Conservation (phyloP, 1,140 invertebrate species). For the Camponotus floridanus region DNA sequence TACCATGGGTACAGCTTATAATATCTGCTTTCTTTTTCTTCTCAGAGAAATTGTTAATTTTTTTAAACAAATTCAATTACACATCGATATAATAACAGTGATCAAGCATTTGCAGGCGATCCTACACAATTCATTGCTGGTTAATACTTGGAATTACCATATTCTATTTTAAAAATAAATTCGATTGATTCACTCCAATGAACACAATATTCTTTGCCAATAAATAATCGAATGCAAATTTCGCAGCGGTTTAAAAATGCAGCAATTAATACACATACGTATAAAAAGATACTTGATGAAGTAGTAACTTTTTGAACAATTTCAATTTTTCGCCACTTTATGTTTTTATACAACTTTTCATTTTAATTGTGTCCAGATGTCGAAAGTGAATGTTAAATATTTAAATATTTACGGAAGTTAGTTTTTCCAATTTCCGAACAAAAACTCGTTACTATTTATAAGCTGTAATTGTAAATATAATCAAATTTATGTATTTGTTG, state of each 20-base stretch:
- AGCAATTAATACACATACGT: not conserved
- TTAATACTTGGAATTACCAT: constrained; percentile 10
- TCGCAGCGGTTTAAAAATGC: not conserved
- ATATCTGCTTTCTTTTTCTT: constrained; percentile 21
- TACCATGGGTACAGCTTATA: not conserved
- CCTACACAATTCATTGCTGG: not conserved
- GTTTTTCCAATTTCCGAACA: constrained; percentile 18
- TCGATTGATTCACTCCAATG: too few relatives aligned
- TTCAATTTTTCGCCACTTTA: constrained; percentile 28
- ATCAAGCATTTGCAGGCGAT: not conserved
- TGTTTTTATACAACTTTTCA: constrained; percentile 14
- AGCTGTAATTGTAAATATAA: not conserved
- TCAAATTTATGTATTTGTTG: not conserved
- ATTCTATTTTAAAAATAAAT: not conserved
- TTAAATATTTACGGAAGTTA: constrained; percentile 21
- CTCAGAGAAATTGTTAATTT: constrained; percentile 32
- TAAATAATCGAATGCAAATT: not conserved
- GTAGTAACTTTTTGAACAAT: not conserved
- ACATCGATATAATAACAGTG: not conserved
- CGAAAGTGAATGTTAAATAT: not conserved
- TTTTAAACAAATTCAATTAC: constrained; percentile 18
- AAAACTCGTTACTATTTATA: not conserved
- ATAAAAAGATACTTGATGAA: not conserved
- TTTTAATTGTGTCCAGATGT: constrained; percentile 9
- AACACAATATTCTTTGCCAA: not conserved